A percentile compares a stretch with the other conserved stretches of the same genome.
These are phyloP conservation scores for Maconellicoccus hirsutus DNA, from an alignment of 1,140 invertebrate species.

Conservation along the genomic window DNA sequence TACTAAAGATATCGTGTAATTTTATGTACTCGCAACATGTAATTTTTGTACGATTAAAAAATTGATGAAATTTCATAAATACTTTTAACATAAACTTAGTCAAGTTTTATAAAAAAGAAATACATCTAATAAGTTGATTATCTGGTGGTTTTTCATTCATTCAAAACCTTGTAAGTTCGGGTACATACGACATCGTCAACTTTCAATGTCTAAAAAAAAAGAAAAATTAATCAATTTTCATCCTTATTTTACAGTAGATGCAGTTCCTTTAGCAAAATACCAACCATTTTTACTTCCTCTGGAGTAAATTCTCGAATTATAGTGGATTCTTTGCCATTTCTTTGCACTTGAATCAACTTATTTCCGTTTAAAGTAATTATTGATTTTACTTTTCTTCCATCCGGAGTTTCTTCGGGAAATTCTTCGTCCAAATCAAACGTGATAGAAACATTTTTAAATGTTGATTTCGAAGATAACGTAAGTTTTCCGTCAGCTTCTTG, in stretches of 20 bases:
- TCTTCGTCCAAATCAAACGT: constrained; percentile 70
- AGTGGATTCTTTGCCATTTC: constrained; percentile 34
- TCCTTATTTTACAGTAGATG: not conserved
- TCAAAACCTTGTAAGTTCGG: not conserved
- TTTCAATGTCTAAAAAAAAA: constrained; percentile 6
- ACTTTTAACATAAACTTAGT: too few relatives aligned
- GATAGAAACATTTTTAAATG: constrained; percentile 68
- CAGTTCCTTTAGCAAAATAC: not conserved
- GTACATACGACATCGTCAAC: constrained; percentile 13
- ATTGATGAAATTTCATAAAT: too few relatives aligned
- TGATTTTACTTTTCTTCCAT: constrained; percentile 70
- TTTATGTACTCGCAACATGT: too few relatives aligned
- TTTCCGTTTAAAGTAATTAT: constrained; percentile 51
- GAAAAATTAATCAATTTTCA: not conserved
- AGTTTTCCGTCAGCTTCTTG: constrained; percentile 53
- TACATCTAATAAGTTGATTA: too few relatives aligned
- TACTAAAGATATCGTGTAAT: too few relatives aligned
- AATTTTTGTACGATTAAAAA: too few relatives aligned
- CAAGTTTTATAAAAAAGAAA: too few relatives aligned
- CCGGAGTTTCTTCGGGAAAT: constrained; percentile 74
- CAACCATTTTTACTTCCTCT: constrained; percentile 31
- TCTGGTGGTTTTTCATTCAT: not conserved
- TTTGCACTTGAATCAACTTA: constrained; percentile 57
- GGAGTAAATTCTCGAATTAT: constrained; percentile 31
- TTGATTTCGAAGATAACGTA: constrained; percentile 62